These are phyloP conservation scores for Pseudocheirus occidentalis DNA, from an alignment of 2,797 vertebrate genomes.

Conservation along the genomic window DNA sequence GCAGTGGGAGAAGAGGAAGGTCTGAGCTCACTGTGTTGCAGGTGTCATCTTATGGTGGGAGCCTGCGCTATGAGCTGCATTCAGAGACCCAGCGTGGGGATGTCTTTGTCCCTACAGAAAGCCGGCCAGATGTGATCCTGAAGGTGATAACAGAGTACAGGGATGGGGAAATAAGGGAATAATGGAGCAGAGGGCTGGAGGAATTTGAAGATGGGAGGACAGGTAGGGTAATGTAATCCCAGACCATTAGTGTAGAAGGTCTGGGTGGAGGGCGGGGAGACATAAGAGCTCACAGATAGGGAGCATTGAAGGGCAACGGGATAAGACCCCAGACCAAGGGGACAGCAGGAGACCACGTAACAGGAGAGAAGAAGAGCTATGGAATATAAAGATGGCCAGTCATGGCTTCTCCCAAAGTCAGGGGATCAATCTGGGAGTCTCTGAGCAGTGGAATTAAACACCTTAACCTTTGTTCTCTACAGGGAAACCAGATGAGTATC, in stretches of 20 bases:
- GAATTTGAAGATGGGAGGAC: fast-evolving
- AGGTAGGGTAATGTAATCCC: neutral
- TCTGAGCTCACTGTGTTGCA: slow-evolving; percentile 61
- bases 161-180: neutral
- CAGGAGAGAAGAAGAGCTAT: neutral
- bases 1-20: neutral
- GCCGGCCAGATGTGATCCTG: slow-evolving; percentile 92
- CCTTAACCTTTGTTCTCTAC: slow-evolving; percentile 42
- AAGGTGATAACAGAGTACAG: slow-evolving; percentile 86
- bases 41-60: slow-evolving; percentile 95
- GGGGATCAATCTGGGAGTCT: neutral
- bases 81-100: slow-evolving; percentile 93
- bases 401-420: neutral
- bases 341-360: neutral
- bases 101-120: slow-evolving; percentile 89
- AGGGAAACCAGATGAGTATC: slow-evolving; percentile 98
- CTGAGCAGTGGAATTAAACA: neutral
- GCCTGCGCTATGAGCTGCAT: slow-evolving; percentile 90
- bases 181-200: neutral
- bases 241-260: neutral
- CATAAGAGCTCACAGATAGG: neutral
- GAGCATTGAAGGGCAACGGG: neutral
- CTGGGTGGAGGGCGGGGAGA: neutral
- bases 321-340: too few species aligned
- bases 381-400: neutral